Percentiles rank a stretch among this genome's conserved stretches.
phyloP scores from a whole-genome alignment of 2,797 vertebrate genomes.

The Cichlasoma orientale region DNA sequence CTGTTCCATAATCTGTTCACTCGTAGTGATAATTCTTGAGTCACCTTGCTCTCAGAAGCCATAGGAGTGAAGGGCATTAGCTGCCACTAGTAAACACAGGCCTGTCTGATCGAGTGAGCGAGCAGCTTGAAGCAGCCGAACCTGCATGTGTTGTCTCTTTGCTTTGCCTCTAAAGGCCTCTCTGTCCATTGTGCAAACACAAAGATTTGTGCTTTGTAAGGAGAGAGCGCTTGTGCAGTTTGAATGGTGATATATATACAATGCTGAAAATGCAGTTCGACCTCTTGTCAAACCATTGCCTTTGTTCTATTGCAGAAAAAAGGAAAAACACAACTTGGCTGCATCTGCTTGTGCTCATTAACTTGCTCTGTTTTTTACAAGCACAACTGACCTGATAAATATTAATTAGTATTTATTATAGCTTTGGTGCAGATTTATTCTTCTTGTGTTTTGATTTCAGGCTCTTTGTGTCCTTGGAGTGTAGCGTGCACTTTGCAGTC shows the following conservation, averaged over 20 bases:
- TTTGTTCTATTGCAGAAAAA: slow-evolving; percentile 51
- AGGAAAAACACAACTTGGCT: slow-evolving; percentile 6
- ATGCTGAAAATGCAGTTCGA: slow-evolving; percentile 68
- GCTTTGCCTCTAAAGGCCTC: slow-evolving; percentile 56
- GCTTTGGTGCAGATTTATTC: slow-evolving; percentile 24
- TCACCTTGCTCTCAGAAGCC: slow-evolving; percentile 10
- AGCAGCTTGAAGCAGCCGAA: slow-evolving; percentile 62
- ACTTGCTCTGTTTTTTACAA: slow-evolving; percentile 13
- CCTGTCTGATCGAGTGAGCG: slow-evolving; percentile 35
- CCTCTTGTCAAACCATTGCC: slow-evolving; percentile 31
- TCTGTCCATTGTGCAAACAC: slow-evolving; percentile 69
- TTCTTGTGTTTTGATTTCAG: slow-evolving; percentile 35
- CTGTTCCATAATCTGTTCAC: slow-evolving; percentile 13
- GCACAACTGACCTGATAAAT: slow-evolving; percentile 19
- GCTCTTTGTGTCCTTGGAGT: slow-evolving; percentile 7
- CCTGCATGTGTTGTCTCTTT: slow-evolving; percentile 49
- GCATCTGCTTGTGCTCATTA: slow-evolving; percentile 36
- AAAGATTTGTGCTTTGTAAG: slow-evolving; percentile 70
- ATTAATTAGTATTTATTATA: slow-evolving; percentile 35
- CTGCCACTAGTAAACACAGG: slow-evolving; percentile 49
- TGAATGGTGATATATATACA: slow-evolving; percentile 53
- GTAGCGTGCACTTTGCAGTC: slow-evolving; percentile 7
- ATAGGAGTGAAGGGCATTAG: slow-evolving; percentile 44
- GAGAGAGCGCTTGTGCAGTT: slow-evolving; percentile 34
- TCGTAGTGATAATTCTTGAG: slow-evolving; percentile 44